Evolutionary conservation across 2,888 invertebrate species (phyloP).

Genomic region (Nebria brevicollis): DNA sequence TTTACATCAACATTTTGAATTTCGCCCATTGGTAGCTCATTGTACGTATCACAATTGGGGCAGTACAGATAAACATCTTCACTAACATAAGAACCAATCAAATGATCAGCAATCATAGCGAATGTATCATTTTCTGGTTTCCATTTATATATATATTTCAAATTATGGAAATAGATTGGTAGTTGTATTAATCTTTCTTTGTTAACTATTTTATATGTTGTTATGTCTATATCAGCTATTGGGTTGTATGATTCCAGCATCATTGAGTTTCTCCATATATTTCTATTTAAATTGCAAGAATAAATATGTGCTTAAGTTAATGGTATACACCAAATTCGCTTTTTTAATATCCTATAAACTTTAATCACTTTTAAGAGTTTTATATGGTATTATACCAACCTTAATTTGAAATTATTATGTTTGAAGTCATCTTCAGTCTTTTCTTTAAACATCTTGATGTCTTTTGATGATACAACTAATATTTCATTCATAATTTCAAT

Average conservation of each 20-base stretch:
- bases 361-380: not conserved
- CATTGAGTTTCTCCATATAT: slow-evolving; percentile 13
- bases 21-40: slow-evolving; percentile 4
- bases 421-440: not conserved
- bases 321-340: not conserved
- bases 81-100: not conserved
- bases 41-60: not conserved
- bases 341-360: not conserved
- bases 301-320: not conserved
- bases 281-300: not conserved
- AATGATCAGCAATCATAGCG: slow-evolving; percentile 8
- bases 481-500: slow-evolving; percentile 9
- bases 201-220: slow-evolving; percentile 15
- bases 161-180: not conserved
- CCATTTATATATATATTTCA: not conserved
- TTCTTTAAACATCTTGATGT: not conserved
- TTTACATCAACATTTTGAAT: not conserved
- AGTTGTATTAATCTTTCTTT: slow-evolving; percentile 10
- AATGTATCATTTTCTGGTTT: slow-evolving; percentile 13
- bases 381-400: not conserved
- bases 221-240: not conserved
- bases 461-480: slow-evolving; percentile 2
- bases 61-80: slow-evolving; percentile 8
- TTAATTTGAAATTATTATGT: not conserved
- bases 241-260: slow-evolving; percentile 26